phyloP scores from a whole-genome alignment of 1,140 invertebrate species.

The Onthophagus taurus region DNA sequence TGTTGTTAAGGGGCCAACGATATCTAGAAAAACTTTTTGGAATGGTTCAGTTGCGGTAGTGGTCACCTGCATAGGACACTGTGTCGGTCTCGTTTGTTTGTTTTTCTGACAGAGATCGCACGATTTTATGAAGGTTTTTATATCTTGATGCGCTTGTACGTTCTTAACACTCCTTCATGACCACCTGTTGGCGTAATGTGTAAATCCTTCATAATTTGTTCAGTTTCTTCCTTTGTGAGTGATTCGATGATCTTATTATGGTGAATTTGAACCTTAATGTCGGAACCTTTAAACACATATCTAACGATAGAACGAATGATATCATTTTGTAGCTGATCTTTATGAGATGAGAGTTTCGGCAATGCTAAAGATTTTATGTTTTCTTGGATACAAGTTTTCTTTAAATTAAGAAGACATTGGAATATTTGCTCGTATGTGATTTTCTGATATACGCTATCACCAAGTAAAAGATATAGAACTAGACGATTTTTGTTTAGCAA shows the following conservation, averaged over 20 bases:
- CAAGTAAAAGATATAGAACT: no score
- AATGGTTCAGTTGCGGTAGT: conserved; percentile 21
- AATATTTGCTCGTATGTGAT: no score
- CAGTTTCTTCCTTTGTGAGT: conserved; percentile 5
- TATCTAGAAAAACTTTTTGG: conserved; percentile 23
- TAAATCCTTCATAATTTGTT: conserved; percentile 21
- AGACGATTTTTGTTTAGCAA: no score
- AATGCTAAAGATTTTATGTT: no score
- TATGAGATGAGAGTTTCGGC: no score
- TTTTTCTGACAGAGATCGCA: conserved; percentile 27
- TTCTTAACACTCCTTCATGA: conserved; percentile 25
- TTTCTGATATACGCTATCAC: no score
- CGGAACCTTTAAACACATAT: neutral
- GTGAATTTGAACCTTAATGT: neutral
- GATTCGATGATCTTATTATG: neutral
- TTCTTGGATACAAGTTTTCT: no score
- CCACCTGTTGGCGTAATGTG: conserved; percentile 17
- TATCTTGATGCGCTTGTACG: conserved; percentile 26
- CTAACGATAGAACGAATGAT: neutral
- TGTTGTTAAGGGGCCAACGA: conserved; percentile 26
- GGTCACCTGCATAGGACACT: conserved; percentile 29
- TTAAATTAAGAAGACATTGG: no score
- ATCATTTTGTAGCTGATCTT: no score
- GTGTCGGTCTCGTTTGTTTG: conserved; percentile 23
- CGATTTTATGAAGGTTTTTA: conserved; percentile 26